These are phyloP conservation scores for Teinopalpus imperialis DNA, from an alignment of 2,888 invertebrate species.

Conservation along the genomic window DNA sequence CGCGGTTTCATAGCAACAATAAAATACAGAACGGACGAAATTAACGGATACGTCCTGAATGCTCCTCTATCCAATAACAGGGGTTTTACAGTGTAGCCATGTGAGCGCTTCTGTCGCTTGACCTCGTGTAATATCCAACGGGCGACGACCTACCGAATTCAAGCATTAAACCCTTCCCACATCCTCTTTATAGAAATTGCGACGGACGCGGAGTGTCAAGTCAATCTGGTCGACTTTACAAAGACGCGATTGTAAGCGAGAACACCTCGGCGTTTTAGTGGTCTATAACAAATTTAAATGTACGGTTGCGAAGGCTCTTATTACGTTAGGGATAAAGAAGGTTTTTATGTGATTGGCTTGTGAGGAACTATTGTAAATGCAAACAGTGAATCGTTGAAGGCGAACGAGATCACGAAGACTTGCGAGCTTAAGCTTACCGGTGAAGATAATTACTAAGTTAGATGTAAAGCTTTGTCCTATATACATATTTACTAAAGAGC, in stretches of 20 bases:
- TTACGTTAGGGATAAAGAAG: constrained; percentile 43
- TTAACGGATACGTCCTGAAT: constrained; percentile 55
- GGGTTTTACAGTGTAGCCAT: constrained; percentile 70
- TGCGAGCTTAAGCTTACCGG: constrained; percentile 47
- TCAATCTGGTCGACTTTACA: constrained; percentile 60
- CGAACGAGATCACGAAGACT: constrained; percentile 68
- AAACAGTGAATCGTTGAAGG: constrained; percentile 64
- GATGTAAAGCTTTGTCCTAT: too few species aligned
- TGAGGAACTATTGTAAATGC: constrained; percentile 35
- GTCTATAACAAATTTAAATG: constrained; percentile 53
- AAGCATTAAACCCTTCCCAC: constrained; percentile 38
- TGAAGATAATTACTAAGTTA: background rate
- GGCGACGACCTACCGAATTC: constrained; percentile 41
- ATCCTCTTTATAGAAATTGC: constrained; percentile 34
- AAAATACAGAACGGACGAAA: constrained; percentile 63
- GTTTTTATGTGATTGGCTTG: constrained; percentile 44
- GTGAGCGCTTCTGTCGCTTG: constrained; percentile 72
- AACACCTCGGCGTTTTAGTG: constrained; percentile 74
- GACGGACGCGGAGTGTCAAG: constrained; percentile 52
- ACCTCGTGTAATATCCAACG: constrained; percentile 61
- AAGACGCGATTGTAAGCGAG: constrained; percentile 73
- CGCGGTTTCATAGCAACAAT: constrained; percentile 73
- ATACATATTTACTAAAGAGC: too few species aligned
- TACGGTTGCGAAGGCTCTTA: constrained; percentile 49
- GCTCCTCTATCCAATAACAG: constrained; percentile 74